phyloP scores from a whole-genome alignment of 1,140 invertebrate species.

The Drosophila murphyi region DNA sequence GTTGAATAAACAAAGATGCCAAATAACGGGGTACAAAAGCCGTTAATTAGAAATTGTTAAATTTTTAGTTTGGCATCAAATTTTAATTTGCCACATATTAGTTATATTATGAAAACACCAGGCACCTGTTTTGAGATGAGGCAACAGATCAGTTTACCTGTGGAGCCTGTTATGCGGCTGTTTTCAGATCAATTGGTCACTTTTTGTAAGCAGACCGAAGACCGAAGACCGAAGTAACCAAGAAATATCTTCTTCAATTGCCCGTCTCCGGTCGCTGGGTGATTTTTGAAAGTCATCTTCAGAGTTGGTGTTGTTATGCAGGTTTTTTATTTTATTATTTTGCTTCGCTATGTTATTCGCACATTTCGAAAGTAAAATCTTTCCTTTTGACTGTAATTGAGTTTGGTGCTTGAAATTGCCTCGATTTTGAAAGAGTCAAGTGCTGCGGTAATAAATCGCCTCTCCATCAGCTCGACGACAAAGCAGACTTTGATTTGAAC shows the following conservation, averaged over 20 bases:
- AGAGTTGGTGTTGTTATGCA: constrained; percentile 14
- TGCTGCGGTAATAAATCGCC: constrained; percentile 52
- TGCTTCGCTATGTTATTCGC: background rate
- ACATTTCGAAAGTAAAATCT: constrained; percentile 58
- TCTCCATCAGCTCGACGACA: constrained; percentile 50
- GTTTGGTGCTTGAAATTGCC: constrained; percentile 41
- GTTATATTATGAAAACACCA: background rate
- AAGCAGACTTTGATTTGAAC: constrained; percentile 41
- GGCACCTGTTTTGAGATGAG: background rate
- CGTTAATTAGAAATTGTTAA: background rate
- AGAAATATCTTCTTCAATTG: constrained; percentile 37
- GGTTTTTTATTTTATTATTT: constrained; percentile 16
- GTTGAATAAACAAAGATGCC: constrained; percentile 3
- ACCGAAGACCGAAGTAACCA: background rate
- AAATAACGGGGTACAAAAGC: background rate
- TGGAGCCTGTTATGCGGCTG: constrained; percentile 3
- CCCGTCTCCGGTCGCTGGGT: background rate
- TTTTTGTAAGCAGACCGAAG: background rate
- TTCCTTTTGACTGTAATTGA: constrained; percentile 45
- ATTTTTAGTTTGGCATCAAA: constrained; percentile 9
- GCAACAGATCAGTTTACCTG: constrained; percentile 12
- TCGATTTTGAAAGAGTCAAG: constrained; percentile 43
- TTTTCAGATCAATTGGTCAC: constrained; percentile 28
- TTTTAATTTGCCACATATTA: constrained; percentile 8
- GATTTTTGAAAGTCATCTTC: constrained; percentile 45